phyloP scores from a whole-genome alignment of 2,888 invertebrate species.

The Steinernema scapterisci region DNA sequence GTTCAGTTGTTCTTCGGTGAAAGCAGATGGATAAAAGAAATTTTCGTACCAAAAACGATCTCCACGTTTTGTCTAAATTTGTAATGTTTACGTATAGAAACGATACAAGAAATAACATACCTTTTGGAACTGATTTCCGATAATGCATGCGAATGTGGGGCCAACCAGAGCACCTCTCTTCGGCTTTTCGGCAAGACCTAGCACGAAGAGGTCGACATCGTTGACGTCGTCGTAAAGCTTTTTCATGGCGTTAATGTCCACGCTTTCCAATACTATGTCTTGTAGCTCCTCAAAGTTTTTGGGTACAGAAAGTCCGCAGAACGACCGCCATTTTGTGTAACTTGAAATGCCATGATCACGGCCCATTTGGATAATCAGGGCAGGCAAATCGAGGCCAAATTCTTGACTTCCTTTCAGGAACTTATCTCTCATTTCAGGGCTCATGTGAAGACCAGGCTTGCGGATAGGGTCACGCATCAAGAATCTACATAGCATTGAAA shows the following conservation, averaged over 20 bases:
- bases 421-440: slow-evolving; percentile 50
- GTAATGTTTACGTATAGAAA: not conserved
- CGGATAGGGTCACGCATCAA: slow-evolving; percentile 54
- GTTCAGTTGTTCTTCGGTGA: slow-evolving; percentile 60
- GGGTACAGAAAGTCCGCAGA: slow-evolving; percentile 53
- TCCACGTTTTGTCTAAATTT: slow-evolving; percentile 51
- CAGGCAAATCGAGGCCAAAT: slow-evolving; percentile 56
- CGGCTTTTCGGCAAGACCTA: slow-evolving; percentile 66
- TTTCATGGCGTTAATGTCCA: slow-evolving; percentile 36
- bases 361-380: slow-evolving; percentile 57
- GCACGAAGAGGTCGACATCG: slow-evolving; percentile 66
- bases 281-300: slow-evolving; percentile 45
- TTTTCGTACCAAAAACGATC: slow-evolving; percentile 69
- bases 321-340: slow-evolving; percentile 57
- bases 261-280: slow-evolving; percentile 39
- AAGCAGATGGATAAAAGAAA: slow-evolving; percentile 65
- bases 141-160: slow-evolving; percentile 66
- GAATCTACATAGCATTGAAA: slow-evolving; percentile 47
- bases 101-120: slow-evolving; percentile 36
- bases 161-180: slow-evolving; percentile 48
- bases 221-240: slow-evolving; percentile 43
- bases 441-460: slow-evolving; percentile 56
- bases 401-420: slow-evolving; percentile 50
- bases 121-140: slow-evolving; percentile 63
- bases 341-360: slow-evolving; percentile 64